Evolutionary conservation across 2,888 invertebrate genomes (phyloP), one percentile per base, ranked within the genome.

Genomic region (Choreutis nemorana): DNA sequence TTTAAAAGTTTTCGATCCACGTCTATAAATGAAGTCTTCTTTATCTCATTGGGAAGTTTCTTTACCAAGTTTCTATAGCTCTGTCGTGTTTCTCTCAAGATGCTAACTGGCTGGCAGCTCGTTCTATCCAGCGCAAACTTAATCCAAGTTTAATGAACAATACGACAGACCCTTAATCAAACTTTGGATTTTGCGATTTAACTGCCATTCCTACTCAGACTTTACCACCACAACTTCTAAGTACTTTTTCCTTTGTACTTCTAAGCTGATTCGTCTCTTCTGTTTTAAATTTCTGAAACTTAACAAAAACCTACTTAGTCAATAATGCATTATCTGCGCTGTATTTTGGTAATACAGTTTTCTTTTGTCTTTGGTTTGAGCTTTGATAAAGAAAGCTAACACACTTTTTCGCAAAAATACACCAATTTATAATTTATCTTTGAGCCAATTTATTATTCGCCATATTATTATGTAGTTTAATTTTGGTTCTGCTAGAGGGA

Each of bases 141-240:
- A 81, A 81, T 79, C 77, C 77, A 79, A 78, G 73, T 79, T 79
- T 75, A 79, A 80, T 79, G 75, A 79, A 80, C 80, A 79, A 77
- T 75, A 71, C 71, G 79, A 80, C 79, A 77, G 78, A 60, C 71
- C 71, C 68, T 79, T 79, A 78, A 80, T 80, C 78, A 79, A 80
- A 79, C 75, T 75, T 78, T 70, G 70, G 53, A 68, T 64, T 67
- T 67, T 57, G 59, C 51, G 60, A 59, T 51, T n/a, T n/a, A n/a
- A n/a, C n/a, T n/a, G n/a, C n/a, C 51, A 44, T 31, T 2, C 25
- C 23, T 24, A 29, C 40, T 37, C 20, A 20, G 37, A 13, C 60
- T 48, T 53, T 38, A 27, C 33, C 33, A 53, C 55, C 47, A 41
- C 63, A 55, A 37, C 18, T 41, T 41, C 31, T 44, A 40, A 42